Conservation (phyloP, 2,888 invertebrate species). For the Ferdinandea cuprea region DNA sequence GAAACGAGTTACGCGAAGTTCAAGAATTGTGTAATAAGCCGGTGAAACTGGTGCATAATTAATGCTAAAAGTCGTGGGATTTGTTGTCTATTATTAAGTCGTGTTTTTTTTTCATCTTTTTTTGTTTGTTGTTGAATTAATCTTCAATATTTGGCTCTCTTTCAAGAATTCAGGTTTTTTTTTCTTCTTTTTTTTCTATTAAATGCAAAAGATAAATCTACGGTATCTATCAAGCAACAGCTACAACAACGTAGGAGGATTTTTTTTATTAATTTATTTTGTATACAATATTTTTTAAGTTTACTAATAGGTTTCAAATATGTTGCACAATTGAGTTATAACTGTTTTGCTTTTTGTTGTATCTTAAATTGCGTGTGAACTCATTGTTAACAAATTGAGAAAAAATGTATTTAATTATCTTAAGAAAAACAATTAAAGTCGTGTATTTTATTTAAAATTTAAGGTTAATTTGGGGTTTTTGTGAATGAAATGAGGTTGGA, state of each 20-base stretch:
- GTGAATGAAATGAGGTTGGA: slow-evolving; percentile 29
- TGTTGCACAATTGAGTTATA: slow-evolving; percentile 29
- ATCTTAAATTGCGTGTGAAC: slow-evolving; percentile 27
- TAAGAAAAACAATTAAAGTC: not conserved
- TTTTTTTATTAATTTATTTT: slow-evolving; percentile 40
- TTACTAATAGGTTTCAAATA: slow-evolving; percentile 24
- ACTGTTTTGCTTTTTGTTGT: not conserved
- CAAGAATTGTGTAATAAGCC: slow-evolving; percentile 59
- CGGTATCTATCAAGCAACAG: not conserved
- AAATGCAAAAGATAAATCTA: slow-evolving; percentile 3
- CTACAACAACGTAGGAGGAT: slow-evolving; percentile 19
- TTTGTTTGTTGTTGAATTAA: slow-evolving; percentile 14
- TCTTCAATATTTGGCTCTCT: slow-evolving; percentile 17
- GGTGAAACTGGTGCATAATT: slow-evolving; percentile 57
- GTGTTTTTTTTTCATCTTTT: no score
- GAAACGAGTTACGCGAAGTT: slow-evolving; percentile 18
- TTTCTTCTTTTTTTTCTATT: not conserved
- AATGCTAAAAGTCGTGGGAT: slow-evolving; percentile 41
- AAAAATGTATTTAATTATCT: slow-evolving; percentile 10
- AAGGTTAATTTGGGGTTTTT: no score
- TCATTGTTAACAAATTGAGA: slow-evolving; percentile 28
- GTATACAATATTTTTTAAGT: not conserved
- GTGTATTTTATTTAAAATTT: no score
- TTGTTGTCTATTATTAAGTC: slow-evolving; percentile 4
- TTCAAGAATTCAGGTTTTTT: slow-evolving; percentile 22